phyloP scores from a whole-genome alignment of 2,113 vertebrate genomes.

The Eulemur macaco region DNA sequence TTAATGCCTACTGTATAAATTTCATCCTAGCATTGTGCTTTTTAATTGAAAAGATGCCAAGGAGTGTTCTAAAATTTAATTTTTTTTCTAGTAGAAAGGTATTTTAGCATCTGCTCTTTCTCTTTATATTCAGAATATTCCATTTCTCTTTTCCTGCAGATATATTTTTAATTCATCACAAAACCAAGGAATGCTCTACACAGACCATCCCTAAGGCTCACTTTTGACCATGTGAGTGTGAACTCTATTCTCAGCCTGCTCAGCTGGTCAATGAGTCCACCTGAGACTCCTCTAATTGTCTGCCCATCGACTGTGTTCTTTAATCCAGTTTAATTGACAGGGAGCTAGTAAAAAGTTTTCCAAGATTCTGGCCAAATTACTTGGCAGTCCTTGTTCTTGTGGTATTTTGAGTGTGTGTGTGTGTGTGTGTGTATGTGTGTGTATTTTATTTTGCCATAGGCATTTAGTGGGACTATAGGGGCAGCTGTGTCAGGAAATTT shows the following conservation, averaged over 20 bases:
- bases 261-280: too few species aligned
- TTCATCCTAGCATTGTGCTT: neutral
- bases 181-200: neutral
- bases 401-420: neutral
- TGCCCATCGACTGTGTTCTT: neutral
- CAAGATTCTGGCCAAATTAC: neutral
- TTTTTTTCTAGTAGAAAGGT: neutral
- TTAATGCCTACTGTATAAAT: neutral
- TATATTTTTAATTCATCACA: neutral
- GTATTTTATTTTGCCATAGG: neutral
- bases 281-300: fast-evolving
- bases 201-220: fast-evolving
- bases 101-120: neutral
- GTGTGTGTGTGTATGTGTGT: neutral
- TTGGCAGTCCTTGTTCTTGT: neutral
- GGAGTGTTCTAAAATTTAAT: neutral
- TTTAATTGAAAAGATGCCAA: neutral
- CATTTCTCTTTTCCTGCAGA: neutral
- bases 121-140: neutral
- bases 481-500: neutral
- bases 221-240: neutral
- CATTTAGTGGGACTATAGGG: neutral
- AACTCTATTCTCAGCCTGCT: neutral
- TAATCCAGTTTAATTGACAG: neutral
- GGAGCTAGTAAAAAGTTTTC: neutral